Conservation (phyloP, 37 sponge, comb jelly and placozoan species). For the Halisarca cf. caerulea region DNA sequence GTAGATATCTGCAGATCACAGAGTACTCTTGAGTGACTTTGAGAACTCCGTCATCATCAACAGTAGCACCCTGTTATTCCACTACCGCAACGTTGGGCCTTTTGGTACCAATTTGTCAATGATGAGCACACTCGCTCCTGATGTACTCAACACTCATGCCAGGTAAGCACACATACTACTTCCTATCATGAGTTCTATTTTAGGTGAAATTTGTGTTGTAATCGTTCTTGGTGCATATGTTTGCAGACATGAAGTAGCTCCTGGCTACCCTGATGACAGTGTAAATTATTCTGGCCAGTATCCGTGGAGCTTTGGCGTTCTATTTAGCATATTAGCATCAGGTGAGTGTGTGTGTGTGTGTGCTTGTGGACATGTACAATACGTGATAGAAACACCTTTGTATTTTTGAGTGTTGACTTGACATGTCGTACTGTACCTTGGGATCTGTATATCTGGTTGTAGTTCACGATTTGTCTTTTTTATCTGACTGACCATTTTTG, state of each 20-base stretch:
- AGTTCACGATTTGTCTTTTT: too few species aligned
- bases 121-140: conserved; percentile 14
- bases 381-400: background rate
- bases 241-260: conserved; percentile 16
- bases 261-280: conserved; percentile 23
- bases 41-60: background rate
- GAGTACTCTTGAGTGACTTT: background rate
- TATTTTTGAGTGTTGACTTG: background rate
- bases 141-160: conserved; percentile 5
- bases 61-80: background rate
- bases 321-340: conserved; percentile 46
- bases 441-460: too few species aligned
- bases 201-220: background rate
- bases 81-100: conserved; percentile 21
- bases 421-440: too few species aligned
- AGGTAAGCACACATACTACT: background rate
- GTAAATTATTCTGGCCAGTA: conserved; percentile 67
- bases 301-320: conserved; percentile 58
- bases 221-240: background rate
- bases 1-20: background rate
- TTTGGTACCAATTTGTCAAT: conserved; percentile 12
- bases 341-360: conserved; percentile 15
- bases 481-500: too few species aligned
- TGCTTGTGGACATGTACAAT: background rate
- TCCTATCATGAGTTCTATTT: background rate